Conservation (phyloP, 1,140 invertebrate genomes). For the Megalonaias nervosa region DNA sequence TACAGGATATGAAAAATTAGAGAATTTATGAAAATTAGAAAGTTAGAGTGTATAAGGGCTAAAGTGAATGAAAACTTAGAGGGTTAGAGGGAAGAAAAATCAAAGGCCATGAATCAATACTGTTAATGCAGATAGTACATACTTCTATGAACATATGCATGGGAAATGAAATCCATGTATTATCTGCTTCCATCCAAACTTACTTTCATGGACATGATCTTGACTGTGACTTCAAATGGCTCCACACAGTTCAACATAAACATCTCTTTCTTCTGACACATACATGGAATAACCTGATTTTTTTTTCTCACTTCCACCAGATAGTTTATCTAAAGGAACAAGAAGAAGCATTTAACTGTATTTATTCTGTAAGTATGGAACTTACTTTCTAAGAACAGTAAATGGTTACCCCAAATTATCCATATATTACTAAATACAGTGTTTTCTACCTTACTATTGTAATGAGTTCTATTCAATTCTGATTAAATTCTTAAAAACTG, state of each 20-base stretch:
- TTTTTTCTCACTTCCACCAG: slow-evolving; percentile 58
- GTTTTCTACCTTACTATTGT: too few species aligned
- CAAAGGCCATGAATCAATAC: too few species aligned
- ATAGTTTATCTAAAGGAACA: slow-evolving; percentile 63
- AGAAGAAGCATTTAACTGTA: background rate
- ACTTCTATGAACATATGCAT: background rate
- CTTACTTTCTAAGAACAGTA: background rate
- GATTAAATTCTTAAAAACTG: too few species aligned
- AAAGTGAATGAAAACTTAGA: too few species aligned
- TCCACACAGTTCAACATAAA: slow-evolving; percentile 62
- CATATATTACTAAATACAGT: too few species aligned
- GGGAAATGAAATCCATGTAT: background rate
- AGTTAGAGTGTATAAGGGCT: too few species aligned
- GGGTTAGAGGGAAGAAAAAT: too few species aligned
- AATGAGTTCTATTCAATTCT: too few species aligned
- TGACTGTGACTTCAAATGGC: slow-evolving; percentile 69
- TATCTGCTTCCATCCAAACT: background rate
- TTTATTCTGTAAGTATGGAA: background rate
- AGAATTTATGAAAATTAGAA: too few species aligned
- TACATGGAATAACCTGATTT: slow-evolving; percentile 60
- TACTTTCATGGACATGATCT: slow-evolving; percentile 69
- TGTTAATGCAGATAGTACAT: too few species aligned
- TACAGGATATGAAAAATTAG: too few species aligned
- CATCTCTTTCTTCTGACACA: slow-evolving; percentile 65
- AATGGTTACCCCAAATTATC: too few species aligned